These are phyloP conservation scores for Ficedula albicollis DNA, from an alignment of 2,797 vertebrate species.

Conservation along the genomic window DNA sequence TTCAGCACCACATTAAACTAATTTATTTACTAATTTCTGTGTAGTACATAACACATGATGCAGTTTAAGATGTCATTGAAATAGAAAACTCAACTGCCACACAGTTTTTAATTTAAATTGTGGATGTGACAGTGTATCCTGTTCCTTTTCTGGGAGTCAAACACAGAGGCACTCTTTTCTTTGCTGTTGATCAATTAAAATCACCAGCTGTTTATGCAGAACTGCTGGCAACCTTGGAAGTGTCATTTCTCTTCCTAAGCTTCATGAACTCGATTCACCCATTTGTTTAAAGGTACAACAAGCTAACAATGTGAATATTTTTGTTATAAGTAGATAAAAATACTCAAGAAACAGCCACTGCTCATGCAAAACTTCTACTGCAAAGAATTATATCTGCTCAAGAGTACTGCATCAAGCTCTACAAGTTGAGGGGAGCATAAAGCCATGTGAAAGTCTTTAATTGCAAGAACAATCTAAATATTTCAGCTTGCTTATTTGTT, in stretches of 20 bases:
- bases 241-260: slow-evolving; percentile 20
- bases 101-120: background rate
- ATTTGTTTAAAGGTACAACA: slow-evolving; percentile 14
- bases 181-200: slow-evolving; percentile 10
- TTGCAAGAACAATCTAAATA: background rate
- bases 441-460: background rate
- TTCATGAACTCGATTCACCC: background rate
- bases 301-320: background rate
- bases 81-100: background rate
- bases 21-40: background rate
- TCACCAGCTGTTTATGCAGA: slow-evolving; percentile 29
- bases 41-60: background rate
- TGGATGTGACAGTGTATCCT: background rate
- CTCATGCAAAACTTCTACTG: background rate
- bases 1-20: background rate
- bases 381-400: background rate
- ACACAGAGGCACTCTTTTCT: background rate
- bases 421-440: background rate
- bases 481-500: background rate
- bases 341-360: background rate
- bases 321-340: background rate
- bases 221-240: slow-evolving; percentile 22
- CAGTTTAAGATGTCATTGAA: background rate
- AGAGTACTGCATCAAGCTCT: background rate
- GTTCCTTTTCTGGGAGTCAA: background rate